Evolutionary conservation across 2,888 invertebrate species (phyloP).

Genomic region (Acronicta leporina): DNA sequence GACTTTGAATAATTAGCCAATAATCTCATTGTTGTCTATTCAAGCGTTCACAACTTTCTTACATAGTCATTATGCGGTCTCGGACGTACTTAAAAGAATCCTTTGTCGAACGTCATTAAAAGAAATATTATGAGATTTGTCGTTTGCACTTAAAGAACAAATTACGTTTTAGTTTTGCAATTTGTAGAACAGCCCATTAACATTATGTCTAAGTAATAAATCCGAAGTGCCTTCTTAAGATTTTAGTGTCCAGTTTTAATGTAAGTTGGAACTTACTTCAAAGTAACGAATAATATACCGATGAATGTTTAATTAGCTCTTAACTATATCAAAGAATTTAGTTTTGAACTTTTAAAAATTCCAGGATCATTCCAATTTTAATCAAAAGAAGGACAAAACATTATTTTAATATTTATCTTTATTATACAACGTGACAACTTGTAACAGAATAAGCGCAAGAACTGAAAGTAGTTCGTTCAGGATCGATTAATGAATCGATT

Average conservation of each 20-base stretch:
- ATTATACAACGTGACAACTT: too few species aligned
- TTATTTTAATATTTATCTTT: too few species aligned
- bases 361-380: too few species aligned
- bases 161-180: constrained; percentile 42
- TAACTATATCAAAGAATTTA: too few species aligned
- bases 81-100: constrained; percentile 42
- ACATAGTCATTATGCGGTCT: constrained; percentile 54
- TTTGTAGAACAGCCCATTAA: constrained; percentile 46
- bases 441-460: too few species aligned
- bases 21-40: constrained; percentile 62
- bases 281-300: constrained; percentile 26
- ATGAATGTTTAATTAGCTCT: too few species aligned
- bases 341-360: too few species aligned
- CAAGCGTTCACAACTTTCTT: constrained; percentile 56
- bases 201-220: constrained; percentile 44
- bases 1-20: constrained; percentile 62
- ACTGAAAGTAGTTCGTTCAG: too few species aligned
- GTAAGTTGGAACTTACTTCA: constrained; percentile 34
- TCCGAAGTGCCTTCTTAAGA: constrained; percentile 38
- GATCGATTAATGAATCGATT: too few species aligned
- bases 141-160: constrained; percentile 35
- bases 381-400: too few species aligned
- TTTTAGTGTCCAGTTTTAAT: constrained; percentile 45
- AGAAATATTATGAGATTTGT: constrained; percentile 40
- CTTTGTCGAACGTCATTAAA: constrained; percentile 53